Base-by-base conservation (phyloP, 2,888 invertebrate genomes). In the Polymixis flavicincta region DNA sequence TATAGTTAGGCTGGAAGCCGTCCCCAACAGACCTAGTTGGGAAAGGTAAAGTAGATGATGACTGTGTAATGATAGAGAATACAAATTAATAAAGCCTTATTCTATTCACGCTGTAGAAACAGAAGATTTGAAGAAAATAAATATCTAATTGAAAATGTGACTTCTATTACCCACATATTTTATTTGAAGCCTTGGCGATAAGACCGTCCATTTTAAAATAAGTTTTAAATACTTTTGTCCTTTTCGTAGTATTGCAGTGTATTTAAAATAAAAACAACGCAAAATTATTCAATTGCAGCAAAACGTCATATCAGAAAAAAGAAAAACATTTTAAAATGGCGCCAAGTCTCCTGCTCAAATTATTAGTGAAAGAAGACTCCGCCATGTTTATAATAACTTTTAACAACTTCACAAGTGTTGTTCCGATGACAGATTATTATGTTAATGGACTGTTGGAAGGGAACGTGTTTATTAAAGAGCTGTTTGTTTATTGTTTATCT, bases 371-470 rank as follows among this genome's bases (percentile, higher is more conserved):
- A 17, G 9, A 60, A 55, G 45, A 22, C 54, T 25, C 71, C n/a
- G 25, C 54, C 61, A 66, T 75, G 76, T 77, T 82, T 82, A 71
- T 74, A 71, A 55, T 69, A 71, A 70, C n/a, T 74, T 73, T 63
- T 71, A 71, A 76, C 71, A 81, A 73, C 74, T 72, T 74, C 63
- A 70, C 64, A 73, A 78, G 74, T 75, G 75, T 45, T 71, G 59
- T 59, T 70, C 13, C 65, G 80, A 76, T 80, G 80, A 83, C 78
- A 74, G 83, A 73, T 70, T 25, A 73, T 68, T 76, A 76, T 64
- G 74, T 68, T 73, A 73, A 78, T 72, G 66, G 74, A 28, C 48
- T 61, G 59, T 61, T 73, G 69, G 70, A 71, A 60, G 14, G 28
- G 19, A 80, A 75, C 60, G n/a, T 76, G 37, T 76, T 83, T 76